phyloP scores from a whole-genome alignment of 2,113 vertebrate genomes.

The Suricata suricatta region DNA sequence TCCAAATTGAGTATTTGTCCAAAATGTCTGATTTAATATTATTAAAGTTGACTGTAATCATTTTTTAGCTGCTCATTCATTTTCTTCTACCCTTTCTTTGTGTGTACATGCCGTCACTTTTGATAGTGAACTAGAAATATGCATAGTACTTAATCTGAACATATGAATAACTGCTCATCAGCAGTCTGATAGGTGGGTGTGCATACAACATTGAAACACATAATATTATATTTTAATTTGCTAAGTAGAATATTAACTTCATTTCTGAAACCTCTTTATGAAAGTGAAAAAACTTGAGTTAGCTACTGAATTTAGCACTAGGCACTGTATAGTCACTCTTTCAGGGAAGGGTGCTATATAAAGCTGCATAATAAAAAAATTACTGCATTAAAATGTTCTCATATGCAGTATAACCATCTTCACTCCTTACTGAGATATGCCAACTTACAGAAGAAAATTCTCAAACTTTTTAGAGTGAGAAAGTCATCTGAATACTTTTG shows the following conservation, averaged over 20 bases:
- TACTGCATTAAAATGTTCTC: conserved; percentile 21
- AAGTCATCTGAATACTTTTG: background rate
- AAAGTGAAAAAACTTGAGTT: conserved; percentile 43
- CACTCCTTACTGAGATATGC: background rate
- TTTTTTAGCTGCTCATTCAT: conserved; percentile 23
- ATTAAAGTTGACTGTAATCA: background rate
- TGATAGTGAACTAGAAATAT: conserved; percentile 19
- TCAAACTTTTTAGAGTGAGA: background rate
- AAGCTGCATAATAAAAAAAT: conserved; percentile 16
- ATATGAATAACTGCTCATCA: conserved; percentile 29
- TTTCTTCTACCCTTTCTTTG: background rate
- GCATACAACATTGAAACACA: background rate
- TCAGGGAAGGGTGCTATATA: background rate
- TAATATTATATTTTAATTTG: conserved; percentile 61
- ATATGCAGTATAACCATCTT: background rate
- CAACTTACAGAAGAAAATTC: background rate
- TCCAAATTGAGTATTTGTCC: conserved; percentile 16
- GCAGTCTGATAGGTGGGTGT: conserved; percentile 26
- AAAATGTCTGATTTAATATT: background rate
- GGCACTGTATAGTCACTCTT: background rate
- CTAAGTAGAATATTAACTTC: conserved; percentile 50
- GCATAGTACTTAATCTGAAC: background rate
- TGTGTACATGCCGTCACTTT: background rate
- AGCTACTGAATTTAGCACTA: conserved; percentile 21
- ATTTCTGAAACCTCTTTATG: conserved; percentile 33